These are phyloP conservation scores for Corynorhinus townsendii DNA, from an alignment of 2,113 vertebrate genomes.

Conservation along the genomic window DNA sequence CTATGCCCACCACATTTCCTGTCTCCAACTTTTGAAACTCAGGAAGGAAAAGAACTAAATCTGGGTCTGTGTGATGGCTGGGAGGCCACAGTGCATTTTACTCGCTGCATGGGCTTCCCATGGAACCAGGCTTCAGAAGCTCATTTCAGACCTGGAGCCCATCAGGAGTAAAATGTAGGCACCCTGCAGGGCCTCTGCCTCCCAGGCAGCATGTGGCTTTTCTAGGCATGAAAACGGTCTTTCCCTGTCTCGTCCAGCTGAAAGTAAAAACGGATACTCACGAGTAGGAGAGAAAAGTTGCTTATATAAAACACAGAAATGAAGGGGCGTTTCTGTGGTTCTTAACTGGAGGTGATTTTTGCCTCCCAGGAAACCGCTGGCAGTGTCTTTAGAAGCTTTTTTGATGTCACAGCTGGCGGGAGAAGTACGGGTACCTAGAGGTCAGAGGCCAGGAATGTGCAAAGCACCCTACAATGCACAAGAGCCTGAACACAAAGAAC, in stretches of 20 bases:
- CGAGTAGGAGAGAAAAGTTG: not conserved
- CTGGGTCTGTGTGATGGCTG: not conserved
- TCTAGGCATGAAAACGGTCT: not conserved
- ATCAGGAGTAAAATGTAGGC: not conserved
- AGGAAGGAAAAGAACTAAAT: not conserved
- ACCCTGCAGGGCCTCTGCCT: not conserved
- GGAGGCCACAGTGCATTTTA: not conserved
- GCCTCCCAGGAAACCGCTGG: not conserved
- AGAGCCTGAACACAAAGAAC: not conserved
- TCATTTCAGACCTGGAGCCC: not conserved
- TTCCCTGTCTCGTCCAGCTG: not conserved
- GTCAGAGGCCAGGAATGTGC: not conserved
- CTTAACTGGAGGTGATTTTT: not conserved
- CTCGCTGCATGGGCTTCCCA: not conserved
- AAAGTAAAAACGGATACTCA: not conserved
- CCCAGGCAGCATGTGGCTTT: not conserved
- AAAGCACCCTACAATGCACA: not conserved
- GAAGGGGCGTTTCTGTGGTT: not conserved
- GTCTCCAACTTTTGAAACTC: not conserved
- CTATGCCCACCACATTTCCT: not conserved
- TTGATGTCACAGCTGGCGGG: not conserved
- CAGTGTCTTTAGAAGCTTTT: not conserved
- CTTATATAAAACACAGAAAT: not conserved
- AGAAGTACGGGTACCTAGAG: not conserved
- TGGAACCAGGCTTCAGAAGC: not conserved